Evolutionary conservation across 1,140 invertebrate species (phyloP).

Genomic region (Macrobrachium rosenbergii): DNA sequence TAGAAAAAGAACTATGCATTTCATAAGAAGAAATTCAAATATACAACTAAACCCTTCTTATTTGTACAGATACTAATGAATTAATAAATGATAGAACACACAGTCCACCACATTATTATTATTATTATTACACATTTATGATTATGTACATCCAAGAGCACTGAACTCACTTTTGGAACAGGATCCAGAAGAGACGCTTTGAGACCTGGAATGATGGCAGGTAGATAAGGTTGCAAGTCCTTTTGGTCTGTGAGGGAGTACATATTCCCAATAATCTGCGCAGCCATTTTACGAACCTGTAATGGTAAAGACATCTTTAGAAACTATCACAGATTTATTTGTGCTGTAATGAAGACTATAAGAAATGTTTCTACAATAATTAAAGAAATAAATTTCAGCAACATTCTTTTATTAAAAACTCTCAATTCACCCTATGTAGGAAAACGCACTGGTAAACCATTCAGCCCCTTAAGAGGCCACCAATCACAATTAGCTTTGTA

Average conservation of each 20-base stretch:
- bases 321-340: neutral
- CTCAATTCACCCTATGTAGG: too few species aligned
- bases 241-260: conserved; percentile 99
- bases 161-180: conserved; percentile 86
- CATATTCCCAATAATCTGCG: conserved; percentile 98
- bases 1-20: too few species aligned
- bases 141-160: neutral
- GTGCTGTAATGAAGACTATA: neutral
- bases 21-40: too few species aligned
- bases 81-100: neutral
- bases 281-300: conserved; percentile 75
- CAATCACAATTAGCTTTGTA: too few species aligned
- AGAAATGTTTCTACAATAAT: neutral
- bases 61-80: neutral
- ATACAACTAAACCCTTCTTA: too few species aligned
- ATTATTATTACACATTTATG: neutral
- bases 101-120: neutral
- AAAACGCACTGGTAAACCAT: too few species aligned
- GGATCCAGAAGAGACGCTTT: conserved; percentile 97
- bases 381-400: too few species aligned
- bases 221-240: conserved; percentile 96
- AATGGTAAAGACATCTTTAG: neutral
- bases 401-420: too few species aligned
- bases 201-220: conserved; percentile 95
- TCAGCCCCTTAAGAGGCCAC: too few species aligned